phyloP scores from a whole-genome alignment of 37 sponge, comb jelly and placozoan species.

The Lycopodina hypogea region DNA sequence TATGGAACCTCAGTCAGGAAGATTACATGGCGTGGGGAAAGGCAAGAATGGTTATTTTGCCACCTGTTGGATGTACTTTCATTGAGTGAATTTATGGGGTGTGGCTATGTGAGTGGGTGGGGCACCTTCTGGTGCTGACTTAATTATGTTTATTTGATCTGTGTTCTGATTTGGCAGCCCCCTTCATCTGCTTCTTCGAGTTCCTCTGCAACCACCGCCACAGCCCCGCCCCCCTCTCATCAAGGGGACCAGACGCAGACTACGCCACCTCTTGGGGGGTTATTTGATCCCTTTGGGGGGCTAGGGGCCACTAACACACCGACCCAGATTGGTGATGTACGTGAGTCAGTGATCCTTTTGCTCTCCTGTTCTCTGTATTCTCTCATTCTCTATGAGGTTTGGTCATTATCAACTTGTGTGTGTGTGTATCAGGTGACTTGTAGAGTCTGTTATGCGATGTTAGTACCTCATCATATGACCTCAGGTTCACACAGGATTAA shows the following conservation, averaged over 20 bases:
- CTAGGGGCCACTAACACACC: conserved; percentile 33
- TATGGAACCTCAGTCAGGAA: too few relatives aligned
- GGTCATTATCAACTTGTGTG: too few relatives aligned
- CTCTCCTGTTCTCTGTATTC: neutral
- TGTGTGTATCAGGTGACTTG: neutral
- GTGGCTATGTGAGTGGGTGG: too few relatives aligned
- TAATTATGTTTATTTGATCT: too few relatives aligned
- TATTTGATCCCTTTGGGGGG: conserved; percentile 1
- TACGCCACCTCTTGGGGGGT: neutral
- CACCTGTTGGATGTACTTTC: too few relatives aligned
- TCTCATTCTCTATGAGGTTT: too few relatives aligned
- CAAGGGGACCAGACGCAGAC: neutral
- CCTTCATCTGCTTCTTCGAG: neutral
- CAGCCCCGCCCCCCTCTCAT: neutral
- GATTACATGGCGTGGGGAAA: too few relatives aligned
- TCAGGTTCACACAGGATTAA: too few relatives aligned
- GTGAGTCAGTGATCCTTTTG: conserved; percentile 4
- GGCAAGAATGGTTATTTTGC: too few relatives aligned
- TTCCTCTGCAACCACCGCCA: neutral
- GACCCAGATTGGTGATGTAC: conserved; percentile 48
- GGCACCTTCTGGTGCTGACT: too few relatives aligned
- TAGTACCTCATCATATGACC: neutral
- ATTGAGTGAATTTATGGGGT: too few relatives aligned
- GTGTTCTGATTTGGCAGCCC: neutral
- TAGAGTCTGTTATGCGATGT: neutral